A percentile compares a stretch with the other conserved stretches of the same genome.
phyloP scores from a whole-genome alignment of 2,113 vertebrate genomes.

The Corvus hawaiiensis region DNA sequence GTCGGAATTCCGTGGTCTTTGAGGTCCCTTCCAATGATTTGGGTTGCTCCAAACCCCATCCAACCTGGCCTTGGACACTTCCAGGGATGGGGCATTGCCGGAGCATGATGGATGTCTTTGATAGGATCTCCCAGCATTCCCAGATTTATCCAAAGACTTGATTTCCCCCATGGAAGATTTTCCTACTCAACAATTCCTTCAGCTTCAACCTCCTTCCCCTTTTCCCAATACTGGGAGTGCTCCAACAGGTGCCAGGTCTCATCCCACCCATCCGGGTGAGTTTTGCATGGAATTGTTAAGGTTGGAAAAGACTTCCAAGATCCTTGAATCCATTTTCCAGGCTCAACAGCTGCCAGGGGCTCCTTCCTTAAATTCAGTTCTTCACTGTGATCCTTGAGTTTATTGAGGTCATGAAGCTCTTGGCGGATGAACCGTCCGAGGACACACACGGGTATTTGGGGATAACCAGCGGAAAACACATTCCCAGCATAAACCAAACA shows the following conservation, averaged over 20 bases:
- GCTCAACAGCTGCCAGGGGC: background rate
- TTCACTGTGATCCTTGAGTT: accelerated
- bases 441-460: background rate
- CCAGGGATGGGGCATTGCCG: background rate
- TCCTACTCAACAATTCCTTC: background rate
- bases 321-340: background rate
- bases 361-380: background rate
- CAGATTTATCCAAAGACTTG: background rate
- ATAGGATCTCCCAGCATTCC: background rate
- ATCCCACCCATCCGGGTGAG: background rate
- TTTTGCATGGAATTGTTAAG: background rate
- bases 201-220: background rate
- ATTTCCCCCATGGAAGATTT: accelerated
- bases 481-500: background rate
- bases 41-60: background rate
- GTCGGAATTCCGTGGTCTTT: background rate
- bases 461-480: accelerated
- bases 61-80: background rate
- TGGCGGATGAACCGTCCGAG: background rate
- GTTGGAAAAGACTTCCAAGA: background rate
- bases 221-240: background rate
- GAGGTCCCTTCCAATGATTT: accelerated
- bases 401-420: accelerated
- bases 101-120: background rate
- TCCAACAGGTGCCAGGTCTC: accelerated